Evolutionary conservation across 2,797 vertebrate genomes (phyloP), one percentile per base, ranked within the genome.

Genomic region (Pangasius mekongensis): DNA sequence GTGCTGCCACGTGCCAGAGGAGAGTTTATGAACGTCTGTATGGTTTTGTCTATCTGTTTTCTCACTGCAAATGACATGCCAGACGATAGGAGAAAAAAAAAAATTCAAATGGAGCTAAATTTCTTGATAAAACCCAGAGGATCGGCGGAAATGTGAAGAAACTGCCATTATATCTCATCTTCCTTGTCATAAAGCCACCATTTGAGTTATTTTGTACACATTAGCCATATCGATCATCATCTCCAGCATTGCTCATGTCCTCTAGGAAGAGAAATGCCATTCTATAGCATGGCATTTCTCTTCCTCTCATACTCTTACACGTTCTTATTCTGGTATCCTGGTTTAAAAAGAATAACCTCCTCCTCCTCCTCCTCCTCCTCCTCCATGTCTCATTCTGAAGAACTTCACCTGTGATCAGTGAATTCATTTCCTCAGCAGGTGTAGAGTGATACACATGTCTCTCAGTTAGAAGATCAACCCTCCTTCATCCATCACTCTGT

Each of bases 11-110:
- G 1, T 52, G 33, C 83, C 60, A 67, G 60, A 69, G 60, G 60
- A 64, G 83, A 69, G 69, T 88, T 84, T 88, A 77, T 77, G 73
- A 84, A 87, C 16, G 49, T 67, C 69, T 77, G 81, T 62, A 27
- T 77, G 54, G 27, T 56, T 87, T 22, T 60, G 43, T 54, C 20
- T 43, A 27, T 78, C 60, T 87, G n/a, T 74, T 87, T 76, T 76
- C 69, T 76, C 3, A 22, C 10, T 83, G 78, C n/a, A 56, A 71
- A 74, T 87, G 66, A 83, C 56, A 60, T 80, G 2, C 22, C 62
- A 36, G n/a, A 83, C 11, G 24, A 83, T 56, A 71, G 16, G 36
- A 43, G 58, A 2, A 43, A n/a, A n/a, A n/a, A n/a, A 56, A n/a
- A 54, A 80, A 52, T 52, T 27, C 14, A 22, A 66, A 20, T 16